Evolutionary conservation across 2,797 vertebrate species (phyloP), one percentile per base, ranked within the genome.

Genomic region (Apodemus agrarius): DNA sequence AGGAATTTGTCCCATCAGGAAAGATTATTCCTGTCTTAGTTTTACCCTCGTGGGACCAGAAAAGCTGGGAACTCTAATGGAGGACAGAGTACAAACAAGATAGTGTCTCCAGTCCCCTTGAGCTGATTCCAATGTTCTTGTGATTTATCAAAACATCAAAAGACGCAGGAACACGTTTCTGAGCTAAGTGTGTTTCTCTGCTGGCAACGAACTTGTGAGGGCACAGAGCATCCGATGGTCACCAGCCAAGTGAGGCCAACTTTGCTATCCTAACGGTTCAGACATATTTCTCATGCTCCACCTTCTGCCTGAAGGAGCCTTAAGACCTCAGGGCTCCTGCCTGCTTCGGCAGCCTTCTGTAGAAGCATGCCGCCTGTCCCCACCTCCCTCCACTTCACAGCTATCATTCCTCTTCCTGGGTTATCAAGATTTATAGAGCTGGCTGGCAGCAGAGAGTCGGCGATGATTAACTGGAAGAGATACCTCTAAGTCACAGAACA

Each of bases 401-500:
- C n/a, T 83, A 74, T 90, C 88, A 94, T 72, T 91, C 94, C 75
- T 85, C 85, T 52, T 92, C 75, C 79, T 21, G 22, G 3, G 85
- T 93, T 87, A 89, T 11, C 26, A 59, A 96, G 93, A 98, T 90
- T 94, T 95, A 96, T 79, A 90, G 80, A 29, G 26, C 88, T 61
- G 76, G 40, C 88, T 88, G 88, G 95, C 93, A 79, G 59, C 75
- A 63, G 88, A 84, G 92, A 90, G 46, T 95, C 88, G 95, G 95
- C 88, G 65, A 69, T 92, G 96, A 96, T 97, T 96, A 96, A 97
- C 90, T 78, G 34, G 65, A 90, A 43, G 78, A 94, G 90, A 69
- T 37, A 90, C n/a, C 65, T 75, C 43, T 79, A 95, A 96, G 85
- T 93, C 92, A 93, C 95, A 96, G 93, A 96, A 94, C 96, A 92